These are phyloP conservation scores for Cenopis cana DNA, from an alignment of 2,888 invertebrate species.

Conservation along the genomic window DNA sequence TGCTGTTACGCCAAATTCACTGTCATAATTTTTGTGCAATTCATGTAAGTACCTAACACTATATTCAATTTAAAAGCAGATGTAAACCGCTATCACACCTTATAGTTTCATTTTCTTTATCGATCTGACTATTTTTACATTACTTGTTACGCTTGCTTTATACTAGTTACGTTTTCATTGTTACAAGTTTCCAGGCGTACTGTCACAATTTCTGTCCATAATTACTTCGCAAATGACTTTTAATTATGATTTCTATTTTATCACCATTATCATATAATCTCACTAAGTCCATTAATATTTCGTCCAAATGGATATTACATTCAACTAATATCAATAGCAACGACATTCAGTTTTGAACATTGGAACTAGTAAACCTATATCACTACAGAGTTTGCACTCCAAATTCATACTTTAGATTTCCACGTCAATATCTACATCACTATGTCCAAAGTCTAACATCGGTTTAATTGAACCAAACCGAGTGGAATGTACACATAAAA, in stretches of 20 bases:
- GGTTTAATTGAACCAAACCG: background rate
- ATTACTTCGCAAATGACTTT: background rate
- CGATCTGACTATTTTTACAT: background rate
- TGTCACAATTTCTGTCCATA: background rate
- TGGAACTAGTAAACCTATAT: conserved; percentile 1
- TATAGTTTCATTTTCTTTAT: background rate
- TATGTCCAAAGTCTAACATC: conserved; percentile 3
- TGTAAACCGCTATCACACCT: background rate
- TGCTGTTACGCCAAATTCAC: background rate
- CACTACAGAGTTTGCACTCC: conserved; percentile 3
- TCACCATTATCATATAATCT: background rate
- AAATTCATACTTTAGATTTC: background rate
- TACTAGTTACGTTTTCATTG: no score
- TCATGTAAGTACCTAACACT: background rate
- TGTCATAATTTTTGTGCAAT: background rate
- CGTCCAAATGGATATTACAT: no score
- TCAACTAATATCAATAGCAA: background rate
- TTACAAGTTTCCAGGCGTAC: no score
- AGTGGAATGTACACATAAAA: conserved; percentile 3
- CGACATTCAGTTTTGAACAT: background rate
- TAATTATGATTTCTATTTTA: background rate
- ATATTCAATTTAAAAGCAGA: no score
- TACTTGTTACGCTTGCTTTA: background rate
- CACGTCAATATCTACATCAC: conserved; percentile 10
- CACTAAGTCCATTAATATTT: background rate